Percentiles rank a stretch among this genome's conserved stretches.
These are phyloP conservation scores for Dunckerocampus dactyliophorus DNA, from an alignment of 2,113 vertebrate genomes.

Conservation along the genomic window DNA sequence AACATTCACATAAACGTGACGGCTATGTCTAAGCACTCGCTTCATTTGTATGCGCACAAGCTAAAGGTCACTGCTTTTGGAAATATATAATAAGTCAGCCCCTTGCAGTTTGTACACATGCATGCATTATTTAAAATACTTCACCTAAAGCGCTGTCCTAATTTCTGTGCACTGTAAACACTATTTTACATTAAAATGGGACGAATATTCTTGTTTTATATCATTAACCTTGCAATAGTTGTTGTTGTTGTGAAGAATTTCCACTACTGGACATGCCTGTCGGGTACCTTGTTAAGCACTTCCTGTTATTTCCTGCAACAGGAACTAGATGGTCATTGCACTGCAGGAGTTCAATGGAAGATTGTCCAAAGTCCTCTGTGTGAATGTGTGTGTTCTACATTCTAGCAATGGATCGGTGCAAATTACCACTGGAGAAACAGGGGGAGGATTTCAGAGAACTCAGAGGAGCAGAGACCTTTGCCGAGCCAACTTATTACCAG, in stretches of 20 bases:
- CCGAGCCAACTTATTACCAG: background rate
- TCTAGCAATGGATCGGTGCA: background rate
- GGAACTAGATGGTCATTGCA: slow-evolving; percentile 67
- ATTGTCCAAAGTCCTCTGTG: slow-evolving; percentile 40
- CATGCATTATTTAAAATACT: slow-evolving; percentile 1
- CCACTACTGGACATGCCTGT: slow-evolving; percentile 39
- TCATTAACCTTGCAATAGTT: slow-evolving; percentile 11
- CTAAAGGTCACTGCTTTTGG: slow-evolving; percentile 13
- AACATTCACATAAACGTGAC: background rate
- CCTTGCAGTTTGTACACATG: slow-evolving; percentile 14
- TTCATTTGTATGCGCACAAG: slow-evolving; percentile 5
- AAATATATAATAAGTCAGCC: slow-evolving; percentile 8
- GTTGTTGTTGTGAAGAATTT: slow-evolving; percentile 39
- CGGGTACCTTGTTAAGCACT: slow-evolving; percentile 69
- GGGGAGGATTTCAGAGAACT: background rate
- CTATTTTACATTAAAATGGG: too few relatives aligned
- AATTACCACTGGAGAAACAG: background rate
- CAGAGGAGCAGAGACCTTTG: background rate
- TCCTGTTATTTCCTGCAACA: slow-evolving; percentile 74
- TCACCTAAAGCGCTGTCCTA: background rate
- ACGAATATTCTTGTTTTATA: too few relatives aligned
- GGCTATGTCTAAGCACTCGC: background rate
- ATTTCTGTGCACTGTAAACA: background rate
- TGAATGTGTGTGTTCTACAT: slow-evolving; percentile 8
- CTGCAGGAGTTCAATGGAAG: slow-evolving; percentile 56